Evolutionary conservation across 2,888 invertebrate species (phyloP).

Genomic region (Ceramica pisi): DNA sequence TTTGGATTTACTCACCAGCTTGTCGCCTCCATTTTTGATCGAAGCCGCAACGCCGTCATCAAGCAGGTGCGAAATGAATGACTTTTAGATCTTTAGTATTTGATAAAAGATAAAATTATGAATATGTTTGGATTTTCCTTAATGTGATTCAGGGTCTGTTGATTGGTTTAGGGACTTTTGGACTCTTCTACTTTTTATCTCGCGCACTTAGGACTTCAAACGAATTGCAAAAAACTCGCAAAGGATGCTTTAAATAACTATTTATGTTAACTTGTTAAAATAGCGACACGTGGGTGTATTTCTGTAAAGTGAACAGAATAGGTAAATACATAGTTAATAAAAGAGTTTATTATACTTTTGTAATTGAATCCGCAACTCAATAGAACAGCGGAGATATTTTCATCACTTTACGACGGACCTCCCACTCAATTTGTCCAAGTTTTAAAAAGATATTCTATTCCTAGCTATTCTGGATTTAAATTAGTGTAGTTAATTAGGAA

Average conservation of each 20-base stretch:
- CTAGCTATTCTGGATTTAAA: slow-evolving; percentile 33
- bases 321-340: slow-evolving; percentile 16
- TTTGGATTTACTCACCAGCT: slow-evolving; percentile 44
- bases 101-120: slow-evolving; percentile 43
- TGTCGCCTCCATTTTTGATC: background rate
- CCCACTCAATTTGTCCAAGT: slow-evolving; percentile 40
- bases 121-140: slow-evolving; percentile 51
- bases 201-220: background rate
- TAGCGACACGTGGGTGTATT: slow-evolving; percentile 13
- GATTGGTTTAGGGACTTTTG: slow-evolving; percentile 49
- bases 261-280: slow-evolving; percentile 16
- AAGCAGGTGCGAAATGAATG: slow-evolving; percentile 54
- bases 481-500: slow-evolving; percentile 32
- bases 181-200: slow-evolving; percentile 1
- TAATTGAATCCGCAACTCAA: slow-evolving; percentile 25
- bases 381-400: slow-evolving; percentile 30
- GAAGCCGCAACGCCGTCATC: slow-evolving; percentile 42
- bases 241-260: slow-evolving; percentile 8
- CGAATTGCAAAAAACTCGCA: background rate
- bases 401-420: slow-evolving; percentile 36
- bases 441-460: slow-evolving; percentile 50
- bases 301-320: slow-evolving; percentile 2
- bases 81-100: slow-evolving; percentile 42
- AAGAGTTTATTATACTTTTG: slow-evolving; percentile 40
- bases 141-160: slow-evolving; percentile 29